Evolutionary conservation across 1,140 invertebrate genomes (phyloP).

Genomic region (Doryteuthis pealeii): DNA sequence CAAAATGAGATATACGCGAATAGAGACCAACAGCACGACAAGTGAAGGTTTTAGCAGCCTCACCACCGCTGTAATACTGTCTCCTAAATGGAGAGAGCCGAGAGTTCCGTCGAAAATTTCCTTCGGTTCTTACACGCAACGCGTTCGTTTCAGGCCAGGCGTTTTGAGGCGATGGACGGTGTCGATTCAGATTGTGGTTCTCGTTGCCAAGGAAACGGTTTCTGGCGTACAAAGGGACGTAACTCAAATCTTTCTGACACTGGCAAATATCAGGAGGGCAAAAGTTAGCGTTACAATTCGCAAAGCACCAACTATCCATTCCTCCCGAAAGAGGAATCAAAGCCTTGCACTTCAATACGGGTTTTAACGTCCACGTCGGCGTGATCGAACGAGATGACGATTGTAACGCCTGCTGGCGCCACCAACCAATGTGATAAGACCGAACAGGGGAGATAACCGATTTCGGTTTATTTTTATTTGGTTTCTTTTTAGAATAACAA

Average conservation of each 20-base stretch:
- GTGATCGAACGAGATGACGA: neutral
- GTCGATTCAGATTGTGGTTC: neutral
- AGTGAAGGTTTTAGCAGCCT: neutral
- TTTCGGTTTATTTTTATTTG: slow-evolving; percentile 1
- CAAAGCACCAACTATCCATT: slow-evolving; percentile 38
- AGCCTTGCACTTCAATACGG: slow-evolving; percentile 20
- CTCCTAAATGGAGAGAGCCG: neutral
- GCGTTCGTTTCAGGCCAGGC: neutral
- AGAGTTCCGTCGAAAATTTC: too few species aligned
- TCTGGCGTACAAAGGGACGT: neutral
- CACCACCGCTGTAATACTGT: neutral
- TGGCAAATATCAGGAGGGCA: slow-evolving; percentile 29
- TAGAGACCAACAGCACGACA: slow-evolving; percentile 28
- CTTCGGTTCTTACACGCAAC: neutral
- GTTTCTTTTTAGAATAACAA: slow-evolving; percentile 2
- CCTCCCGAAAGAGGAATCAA: slow-evolving; percentile 25
- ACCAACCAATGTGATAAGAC: slow-evolving; percentile 10
- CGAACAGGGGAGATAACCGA: neutral
- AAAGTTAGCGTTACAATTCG: slow-evolving; percentile 38
- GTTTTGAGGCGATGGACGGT: neutral
- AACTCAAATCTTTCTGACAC: slow-evolving; percentile 11
- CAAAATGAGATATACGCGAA: slow-evolving; percentile 22
- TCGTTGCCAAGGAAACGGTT: neutral
- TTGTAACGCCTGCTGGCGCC: slow-evolving; percentile 18
- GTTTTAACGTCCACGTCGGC: neutral